Base-by-base conservation (phyloP, 2,888 invertebrate species). In the Ornithoptera priamus region DNA sequence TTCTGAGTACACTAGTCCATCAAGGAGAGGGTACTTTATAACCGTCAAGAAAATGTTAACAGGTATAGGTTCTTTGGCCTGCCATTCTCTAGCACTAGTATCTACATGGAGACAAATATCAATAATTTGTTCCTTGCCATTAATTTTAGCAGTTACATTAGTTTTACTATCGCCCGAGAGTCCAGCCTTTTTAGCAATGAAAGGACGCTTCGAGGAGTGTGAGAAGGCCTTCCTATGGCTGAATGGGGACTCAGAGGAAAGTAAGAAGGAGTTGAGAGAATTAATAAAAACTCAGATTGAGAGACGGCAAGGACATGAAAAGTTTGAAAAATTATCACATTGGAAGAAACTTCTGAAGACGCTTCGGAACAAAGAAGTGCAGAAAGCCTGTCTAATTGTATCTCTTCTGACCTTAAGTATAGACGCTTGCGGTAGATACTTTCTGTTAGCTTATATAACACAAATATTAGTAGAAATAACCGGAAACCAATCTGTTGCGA, bases 151-250 rank as follows among this genome's bases (percentile, higher is more conserved):
- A 2, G 66, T 78, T 6, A n/a, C 78, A 0, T 7, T 78, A 24
- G 78, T 80, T 0, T 63, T 76, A 0, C 80, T 78, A 17, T 85
- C 82, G 83, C 80, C 80, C 0, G 85, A 84, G 70, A 84, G 83
- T 53, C 84, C 84, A 0, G 74, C 79, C 0, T 79, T 72, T 68
- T 72, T 81, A 6, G 84, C 82, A 0, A 73, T 80, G 72, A 83
- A 78, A 72, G 82, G 82, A 8, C 76, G 75, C 53, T 81, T 78
- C 69, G 72, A 73, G 4, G 82, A 83, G 24, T 81, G 80, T 62
- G 73, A 79, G 59, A 71, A 74, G 36, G 73, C 80, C 1, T 83
- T 78, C 62, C 62, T 69, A n/a, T 83, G 80, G 79, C 65, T 83
- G 0, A 67, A 78, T 22, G 83, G 82, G 36, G 66, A 67, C 56